These are phyloP conservation scores for Diarsia rubi DNA, from an alignment of 2,888 invertebrate species.

Conservation along the genomic window DNA sequence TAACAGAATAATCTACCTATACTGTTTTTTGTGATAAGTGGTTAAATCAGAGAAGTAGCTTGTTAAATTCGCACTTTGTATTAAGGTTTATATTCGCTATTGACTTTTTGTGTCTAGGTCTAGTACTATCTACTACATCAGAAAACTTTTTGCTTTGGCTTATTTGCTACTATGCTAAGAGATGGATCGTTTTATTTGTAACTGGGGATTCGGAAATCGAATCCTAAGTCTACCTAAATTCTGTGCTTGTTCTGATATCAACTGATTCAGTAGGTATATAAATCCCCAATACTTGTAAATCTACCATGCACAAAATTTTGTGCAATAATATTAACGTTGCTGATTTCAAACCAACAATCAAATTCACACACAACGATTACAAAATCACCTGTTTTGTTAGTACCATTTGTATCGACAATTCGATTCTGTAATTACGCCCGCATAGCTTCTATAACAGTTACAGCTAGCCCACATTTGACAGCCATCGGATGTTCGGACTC, in stretches of 20 bases:
- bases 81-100: not conserved
- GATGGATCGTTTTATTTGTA: not conserved
- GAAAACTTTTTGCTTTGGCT: not conserved
- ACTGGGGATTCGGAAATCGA: not conserved
- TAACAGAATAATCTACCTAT: not conserved
- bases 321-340: conserved; percentile 6
- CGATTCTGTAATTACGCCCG: conserved; percentile 52
- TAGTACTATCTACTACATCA: no score
- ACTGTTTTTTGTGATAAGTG: not conserved
- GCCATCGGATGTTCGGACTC: conserved; percentile 45
- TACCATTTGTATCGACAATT: conserved; percentile 45
- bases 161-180: no score
- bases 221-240: not conserved
- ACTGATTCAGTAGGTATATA: not conserved
- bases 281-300: not conserved
- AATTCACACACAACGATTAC: conserved; percentile 36
- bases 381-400: conserved; percentile 46
- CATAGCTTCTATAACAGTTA: conserved; percentile 41
- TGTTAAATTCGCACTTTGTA: not conserved
- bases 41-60: not conserved
- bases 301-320: not conserved
- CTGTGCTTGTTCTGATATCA: not conserved
- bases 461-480: conserved; percentile 50
- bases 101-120: not conserved
- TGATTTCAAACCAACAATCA: conserved; percentile 17